Evolutionary conservation across 2,888 invertebrate species (phyloP), one percentile per base, ranked within the genome.

Genomic region (Timema cristinae): DNA sequence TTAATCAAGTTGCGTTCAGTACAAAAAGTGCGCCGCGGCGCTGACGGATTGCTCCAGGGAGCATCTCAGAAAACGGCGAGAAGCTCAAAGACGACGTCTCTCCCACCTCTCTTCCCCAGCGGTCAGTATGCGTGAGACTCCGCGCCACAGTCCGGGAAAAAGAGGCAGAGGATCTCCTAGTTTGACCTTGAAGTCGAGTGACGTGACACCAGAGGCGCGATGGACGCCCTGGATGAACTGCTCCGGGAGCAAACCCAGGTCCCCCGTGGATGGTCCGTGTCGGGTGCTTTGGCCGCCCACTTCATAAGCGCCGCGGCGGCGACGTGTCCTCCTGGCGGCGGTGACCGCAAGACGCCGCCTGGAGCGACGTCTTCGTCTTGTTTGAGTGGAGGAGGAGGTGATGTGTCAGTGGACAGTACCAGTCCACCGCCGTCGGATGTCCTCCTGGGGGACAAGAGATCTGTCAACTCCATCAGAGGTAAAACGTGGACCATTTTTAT

Each of bases 381-480:
- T 56, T 71, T 67, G 32, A 66, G 51, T 59, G 68, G 71, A 72
- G 54, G 71, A 72, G 54, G 68, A n/a, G 32, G 32, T 32, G 76
- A 75, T 66, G 72, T 74, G 50, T 73, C 83, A n/a, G 83, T 85
- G 81, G 83, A 83, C 75, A 83, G 84, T 68, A 81, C 85, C 0
- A 82, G 77, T 67, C 74, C 80, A 77, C 71, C 78, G 69, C 69
- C 78, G 74, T 72, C 72, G 70, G 74, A 74, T 71, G 56, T 74
- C 67, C 71, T 69, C 15, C 69, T 63, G 56, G 59, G 68, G 71
- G 75, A 77, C 67, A 81, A 80, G 70, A 79, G 79, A 52, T 79
- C 79, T 72, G 87, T 87, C 71, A 89, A 89, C 80, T 89, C 89
- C 69, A 89, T 89, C 76, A 83, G 89, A 89, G 89, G 89, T 89